Evolutionary conservation across 2,113 vertebrate species (phyloP).

Genomic region (Osmerus mordax): DNA sequence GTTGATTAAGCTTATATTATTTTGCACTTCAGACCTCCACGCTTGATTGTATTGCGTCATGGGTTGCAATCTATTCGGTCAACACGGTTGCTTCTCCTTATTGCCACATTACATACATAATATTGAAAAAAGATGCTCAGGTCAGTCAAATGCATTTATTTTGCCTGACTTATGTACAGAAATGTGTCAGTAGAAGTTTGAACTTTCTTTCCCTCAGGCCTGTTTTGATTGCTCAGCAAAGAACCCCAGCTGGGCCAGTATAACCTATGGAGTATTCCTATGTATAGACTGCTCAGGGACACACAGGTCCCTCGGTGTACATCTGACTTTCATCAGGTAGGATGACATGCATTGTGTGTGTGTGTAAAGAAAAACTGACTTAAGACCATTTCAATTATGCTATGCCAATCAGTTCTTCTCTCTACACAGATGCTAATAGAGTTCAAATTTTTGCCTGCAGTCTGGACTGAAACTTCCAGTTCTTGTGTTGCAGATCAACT

Average conservation of each 20-base stretch:
- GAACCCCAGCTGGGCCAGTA: slow-evolving; percentile 97
- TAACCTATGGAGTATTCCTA: slow-evolving; percentile 93
- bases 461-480: background rate
- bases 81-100: slow-evolving; percentile 5
- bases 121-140: too few species aligned
- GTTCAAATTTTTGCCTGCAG: too few species aligned
- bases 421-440: too few species aligned
- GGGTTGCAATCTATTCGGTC: background rate
- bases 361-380: background rate
- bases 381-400: background rate
- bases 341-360: slow-evolving; percentile 9
- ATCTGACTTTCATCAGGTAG: slow-evolving; percentile 91
- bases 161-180: too few species aligned
- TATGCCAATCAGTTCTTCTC: too few species aligned
- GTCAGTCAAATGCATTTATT: too few species aligned
- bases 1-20: slow-evolving; percentile 5
- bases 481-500: slow-evolving; percentile 79
- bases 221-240: slow-evolving; percentile 95
- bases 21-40: background rate
- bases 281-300: slow-evolving; percentile 96
- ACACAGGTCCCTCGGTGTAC: slow-evolving; percentile 91
- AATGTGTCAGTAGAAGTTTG: background rate
- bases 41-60: background rate
- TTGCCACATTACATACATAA: background rate
- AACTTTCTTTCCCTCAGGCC: slow-evolving; percentile 59